phyloP scores from a whole-genome alignment of 2,113 vertebrate genomes.

The Notiomystis cincta region DNA sequence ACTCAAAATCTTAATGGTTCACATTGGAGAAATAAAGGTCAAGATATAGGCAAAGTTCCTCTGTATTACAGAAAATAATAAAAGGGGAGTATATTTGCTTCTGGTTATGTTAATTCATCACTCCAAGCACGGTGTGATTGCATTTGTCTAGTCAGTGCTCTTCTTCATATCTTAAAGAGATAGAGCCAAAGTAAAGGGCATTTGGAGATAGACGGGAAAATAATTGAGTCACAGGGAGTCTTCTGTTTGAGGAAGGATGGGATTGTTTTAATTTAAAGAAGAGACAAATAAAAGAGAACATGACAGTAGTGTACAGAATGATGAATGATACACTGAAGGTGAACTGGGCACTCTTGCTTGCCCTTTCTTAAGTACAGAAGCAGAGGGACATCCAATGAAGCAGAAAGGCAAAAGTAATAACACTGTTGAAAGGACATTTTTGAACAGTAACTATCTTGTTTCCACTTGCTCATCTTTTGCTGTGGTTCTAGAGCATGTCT shows the following conservation, averaged over 20 bases:
- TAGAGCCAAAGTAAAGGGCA: background rate
- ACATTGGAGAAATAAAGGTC: background rate
- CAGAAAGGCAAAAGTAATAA: background rate
- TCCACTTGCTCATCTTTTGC: background rate
- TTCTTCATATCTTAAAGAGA: background rate
- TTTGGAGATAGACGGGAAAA: constrained; percentile 17
- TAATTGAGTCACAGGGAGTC: constrained; percentile 10
- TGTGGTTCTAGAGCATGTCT: background rate
- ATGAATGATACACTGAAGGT: constrained; percentile 11
- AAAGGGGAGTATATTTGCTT: background rate
- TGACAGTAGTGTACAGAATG: background rate
- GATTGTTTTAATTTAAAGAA: constrained; percentile 34
- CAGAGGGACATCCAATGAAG: background rate
- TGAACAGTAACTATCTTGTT: background rate
- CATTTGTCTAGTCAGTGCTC: background rate
- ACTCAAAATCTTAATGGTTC: background rate
- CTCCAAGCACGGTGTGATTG: background rate
- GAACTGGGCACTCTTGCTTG: background rate
- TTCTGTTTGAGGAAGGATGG: constrained; percentile 24
- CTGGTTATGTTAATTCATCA: constrained; percentile 22
- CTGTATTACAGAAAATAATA: background rate
- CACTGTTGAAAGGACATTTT: background rate
- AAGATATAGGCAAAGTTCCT: background rate
- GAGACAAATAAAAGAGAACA: background rate
- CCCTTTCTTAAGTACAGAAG: background rate